Conservation (phyloP, 1,140 invertebrate species). For the Drosophila kikkawai region DNA sequence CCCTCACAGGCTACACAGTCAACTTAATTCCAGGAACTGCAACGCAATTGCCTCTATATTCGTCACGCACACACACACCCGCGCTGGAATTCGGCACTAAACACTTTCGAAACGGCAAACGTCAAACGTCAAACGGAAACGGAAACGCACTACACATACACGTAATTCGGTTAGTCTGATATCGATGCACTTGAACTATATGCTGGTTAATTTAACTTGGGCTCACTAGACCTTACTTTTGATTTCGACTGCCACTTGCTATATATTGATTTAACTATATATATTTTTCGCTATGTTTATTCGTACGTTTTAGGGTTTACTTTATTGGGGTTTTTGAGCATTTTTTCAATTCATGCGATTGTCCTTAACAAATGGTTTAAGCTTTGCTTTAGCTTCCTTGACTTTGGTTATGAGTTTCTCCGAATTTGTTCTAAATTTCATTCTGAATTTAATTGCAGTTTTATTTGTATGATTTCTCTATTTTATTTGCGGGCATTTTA, state of each 20-base stretch:
- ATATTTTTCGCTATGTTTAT: slow-evolving; percentile 53
- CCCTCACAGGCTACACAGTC: slow-evolving; percentile 83
- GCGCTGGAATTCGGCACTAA: slow-evolving; percentile 18
- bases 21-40: slow-evolving; percentile 85
- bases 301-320: slow-evolving; percentile 34
- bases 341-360: slow-evolving; percentile 72
- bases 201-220: slow-evolving; percentile 35
- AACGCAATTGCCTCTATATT: slow-evolving; percentile 59
- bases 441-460: slow-evolving; percentile 36
- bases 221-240: slow-evolving; percentile 46
- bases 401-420: slow-evolving; percentile 19
- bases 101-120: slow-evolving; percentile 28
- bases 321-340: slow-evolving; percentile 60
- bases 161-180: slow-evolving; percentile 40
- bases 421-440: slow-evolving; percentile 15
- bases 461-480: slow-evolving; percentile 3
- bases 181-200: slow-evolving; percentile 60
- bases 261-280: slow-evolving; percentile 62
- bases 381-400: slow-evolving; percentile 33
- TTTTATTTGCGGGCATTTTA: slow-evolving; percentile 13
- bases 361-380: slow-evolving; percentile 57
- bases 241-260: slow-evolving; percentile 60
- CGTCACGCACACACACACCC: slow-evolving; percentile 13
- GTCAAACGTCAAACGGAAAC: slow-evolving; percentile 14
- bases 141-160: slow-evolving; percentile 31